phyloP scores from a whole-genome alignment of 2,888 invertebrate species.

The Phyllotreta striolata region DNA sequence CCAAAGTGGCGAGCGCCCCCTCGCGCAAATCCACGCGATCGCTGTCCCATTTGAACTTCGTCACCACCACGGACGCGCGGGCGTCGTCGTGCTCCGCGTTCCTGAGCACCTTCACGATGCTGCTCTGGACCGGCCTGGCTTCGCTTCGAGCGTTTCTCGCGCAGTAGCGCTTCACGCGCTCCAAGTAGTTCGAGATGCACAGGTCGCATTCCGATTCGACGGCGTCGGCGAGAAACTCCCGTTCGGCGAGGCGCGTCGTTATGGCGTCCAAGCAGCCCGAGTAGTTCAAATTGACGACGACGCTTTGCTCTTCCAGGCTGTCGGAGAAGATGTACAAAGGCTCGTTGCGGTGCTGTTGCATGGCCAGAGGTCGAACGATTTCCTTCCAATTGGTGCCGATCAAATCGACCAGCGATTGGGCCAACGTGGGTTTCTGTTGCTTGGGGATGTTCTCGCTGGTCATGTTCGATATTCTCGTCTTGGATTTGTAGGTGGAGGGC shows the following conservation, averaged over 20 bases:
- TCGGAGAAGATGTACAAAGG: slow-evolving; percentile 55
- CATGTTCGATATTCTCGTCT: slow-evolving; percentile 48
- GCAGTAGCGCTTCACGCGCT: slow-evolving; percentile 22
- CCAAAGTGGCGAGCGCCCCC: slow-evolving; percentile 49
- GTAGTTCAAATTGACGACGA: slow-evolving; percentile 45
- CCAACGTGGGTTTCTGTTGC: slow-evolving; percentile 18
- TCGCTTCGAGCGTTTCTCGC: slow-evolving; percentile 1
- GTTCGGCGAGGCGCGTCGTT: neutral
- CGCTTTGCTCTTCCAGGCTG: slow-evolving; percentile 50
- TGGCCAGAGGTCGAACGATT: slow-evolving; percentile 42
- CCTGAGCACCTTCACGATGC: neutral
- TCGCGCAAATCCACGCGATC: slow-evolving; percentile 43
- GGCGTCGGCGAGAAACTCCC: neutral
- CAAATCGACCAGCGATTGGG: slow-evolving; percentile 7
- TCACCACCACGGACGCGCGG: slow-evolving; percentile 47
- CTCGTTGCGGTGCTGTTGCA: slow-evolving; percentile 49
- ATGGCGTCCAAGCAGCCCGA: slow-evolving; percentile 5
- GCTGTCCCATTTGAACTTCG: slow-evolving; percentile 53
- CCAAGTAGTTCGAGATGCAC: slow-evolving; percentile 26
- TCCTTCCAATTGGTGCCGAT: slow-evolving; percentile 36
- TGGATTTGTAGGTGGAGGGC: slow-evolving; percentile 49
- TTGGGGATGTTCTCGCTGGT: slow-evolving; percentile 26
- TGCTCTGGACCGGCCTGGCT: neutral
- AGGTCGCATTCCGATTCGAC: slow-evolving; percentile 28
- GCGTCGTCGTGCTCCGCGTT: slow-evolving; percentile 31